These are phyloP conservation scores for Drosophila subquinaria DNA, from an alignment of 2,888 invertebrate species.

Conservation along the genomic window DNA sequence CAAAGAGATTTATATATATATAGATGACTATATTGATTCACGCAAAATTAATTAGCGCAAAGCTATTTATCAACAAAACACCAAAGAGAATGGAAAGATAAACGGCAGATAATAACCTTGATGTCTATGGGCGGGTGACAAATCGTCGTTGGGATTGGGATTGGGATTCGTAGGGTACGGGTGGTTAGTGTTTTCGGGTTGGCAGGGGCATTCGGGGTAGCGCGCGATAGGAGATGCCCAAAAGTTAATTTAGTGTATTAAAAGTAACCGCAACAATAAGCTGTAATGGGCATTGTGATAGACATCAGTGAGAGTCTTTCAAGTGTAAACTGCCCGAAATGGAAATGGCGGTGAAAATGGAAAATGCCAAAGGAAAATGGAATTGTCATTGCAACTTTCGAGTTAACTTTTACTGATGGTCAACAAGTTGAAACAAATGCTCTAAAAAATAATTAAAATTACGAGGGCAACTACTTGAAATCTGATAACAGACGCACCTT, in stretches of 20 bases:
- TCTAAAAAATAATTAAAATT: conserved; percentile 67
- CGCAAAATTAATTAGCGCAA: conserved; percentile 74
- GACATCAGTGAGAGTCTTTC: conserved; percentile 58
- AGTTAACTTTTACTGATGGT: conserved; percentile 60
- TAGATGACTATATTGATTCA: conserved; percentile 40
- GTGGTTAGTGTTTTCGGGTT: neutral
- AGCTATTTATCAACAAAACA: conserved; percentile 58
- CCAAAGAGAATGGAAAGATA: conserved; percentile 55
- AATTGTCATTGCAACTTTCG: conserved; percentile 55
- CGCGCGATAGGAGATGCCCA: conserved; percentile 7
- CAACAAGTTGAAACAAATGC: conserved; percentile 70
- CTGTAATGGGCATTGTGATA: conserved; percentile 69
- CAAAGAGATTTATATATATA: too few species aligned
- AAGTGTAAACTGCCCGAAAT: conserved; percentile 63
- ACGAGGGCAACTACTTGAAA: conserved; percentile 20
- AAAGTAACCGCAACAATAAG: conserved; percentile 75
- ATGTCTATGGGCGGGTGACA: conserved; percentile 43
- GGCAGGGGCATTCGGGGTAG: neutral
- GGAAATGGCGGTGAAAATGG: conserved; percentile 41
- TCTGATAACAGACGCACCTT: conserved; percentile 38
- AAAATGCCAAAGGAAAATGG: conserved; percentile 47
- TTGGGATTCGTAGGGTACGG: neutral
- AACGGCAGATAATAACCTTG: conserved; percentile 68
- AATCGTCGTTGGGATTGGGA: conserved; percentile 35
- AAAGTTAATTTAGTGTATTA: conserved; percentile 77